Evolutionary conservation across 2,797 vertebrate genomes (phyloP), one percentile per base, ranked within the genome.

Genomic region (Danio jaintianensis): DNA sequence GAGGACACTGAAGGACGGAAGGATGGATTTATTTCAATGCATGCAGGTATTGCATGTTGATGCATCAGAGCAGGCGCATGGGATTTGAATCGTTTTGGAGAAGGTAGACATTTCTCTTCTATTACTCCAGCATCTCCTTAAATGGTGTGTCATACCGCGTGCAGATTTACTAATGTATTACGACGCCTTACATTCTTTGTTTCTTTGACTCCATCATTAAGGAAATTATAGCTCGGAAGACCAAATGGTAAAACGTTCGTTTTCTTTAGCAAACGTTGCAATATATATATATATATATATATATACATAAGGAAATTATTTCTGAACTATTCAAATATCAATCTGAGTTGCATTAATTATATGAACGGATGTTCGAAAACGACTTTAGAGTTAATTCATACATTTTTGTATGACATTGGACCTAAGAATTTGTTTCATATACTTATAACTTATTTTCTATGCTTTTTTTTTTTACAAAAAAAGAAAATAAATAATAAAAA

Each of bases 61-160:
- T 80, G 78, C 78, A 80, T 80, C 70, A 66, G 78, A 64, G 42
- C 29, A 64, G 69, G 69, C 9, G 78, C 78, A 80, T 80, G 78
- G 78, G 43, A 64, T 73, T 55, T 73, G 53, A 73, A 55, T 38
- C n/a, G 67, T 50, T 71, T 70, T 42, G 77, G 61, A 73, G 61
- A 80, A 56, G 61, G 50, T 45, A 50, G 61, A 40, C 52, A 48
- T 73, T 66, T 66, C 52, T 42, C 50, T 80, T 73, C 61, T 73
- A 55, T 66, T 69, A 64, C 59, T 64, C 20, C 50, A 72, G 59
- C 59, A 79, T 79, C 58, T 40, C 63, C 78, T 56, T 66, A 64
- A 72, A 50, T 53, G 47, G 48, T 71, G 38, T 73, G 73, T 80
- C 29, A 61, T 73, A 76, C 36, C 8, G 50, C 16, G 29, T 22